phyloP scores from a whole-genome alignment of 1,140 invertebrate genomes.

The Catajapyx aquilonaris region DNA sequence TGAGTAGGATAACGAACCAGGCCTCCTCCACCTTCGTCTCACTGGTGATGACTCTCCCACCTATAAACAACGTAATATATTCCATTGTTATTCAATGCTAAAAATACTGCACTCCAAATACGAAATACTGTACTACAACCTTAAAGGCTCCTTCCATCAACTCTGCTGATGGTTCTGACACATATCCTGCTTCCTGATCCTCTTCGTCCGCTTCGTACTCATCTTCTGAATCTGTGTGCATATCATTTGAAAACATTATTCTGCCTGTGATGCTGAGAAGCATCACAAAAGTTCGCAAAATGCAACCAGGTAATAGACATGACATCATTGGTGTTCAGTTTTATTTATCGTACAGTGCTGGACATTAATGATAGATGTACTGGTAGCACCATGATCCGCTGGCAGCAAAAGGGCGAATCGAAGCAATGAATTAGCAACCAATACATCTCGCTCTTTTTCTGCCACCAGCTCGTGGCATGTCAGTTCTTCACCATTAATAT shows the following conservation, averaged over 20 bases:
- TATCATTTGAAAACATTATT: constrained; percentile 19
- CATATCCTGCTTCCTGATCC: constrained; percentile 57
- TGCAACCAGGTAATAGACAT: constrained; percentile 2
- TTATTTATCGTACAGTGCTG: too few species aligned
- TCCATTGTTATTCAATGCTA: neutral
- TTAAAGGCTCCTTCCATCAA: constrained; percentile 13
- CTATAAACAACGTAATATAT: neutral
- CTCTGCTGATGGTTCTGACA: constrained; percentile 49
- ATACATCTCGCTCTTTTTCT: too few species aligned
- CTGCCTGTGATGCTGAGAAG: constrained; percentile 9
- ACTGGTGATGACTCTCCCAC: neutral
- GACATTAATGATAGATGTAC: too few species aligned
- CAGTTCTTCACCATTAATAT: too few species aligned
- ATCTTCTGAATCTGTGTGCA: constrained; percentile 24
- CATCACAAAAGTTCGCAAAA: constrained; percentile 6
- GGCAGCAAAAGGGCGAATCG: too few species aligned
- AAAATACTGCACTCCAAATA: neutral
- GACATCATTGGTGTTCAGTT: too few species aligned
- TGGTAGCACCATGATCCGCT: too few species aligned
- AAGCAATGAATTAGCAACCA: too few species aligned
- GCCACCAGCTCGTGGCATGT: too few species aligned
- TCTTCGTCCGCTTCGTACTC: constrained; percentile 36
- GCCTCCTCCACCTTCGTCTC: constrained; percentile 32
- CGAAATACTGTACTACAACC: neutral
- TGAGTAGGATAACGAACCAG: constrained; percentile 49